Conservation (phyloP, 2,797 vertebrate species). For the Hippoglossus hippoglossus region DNA sequence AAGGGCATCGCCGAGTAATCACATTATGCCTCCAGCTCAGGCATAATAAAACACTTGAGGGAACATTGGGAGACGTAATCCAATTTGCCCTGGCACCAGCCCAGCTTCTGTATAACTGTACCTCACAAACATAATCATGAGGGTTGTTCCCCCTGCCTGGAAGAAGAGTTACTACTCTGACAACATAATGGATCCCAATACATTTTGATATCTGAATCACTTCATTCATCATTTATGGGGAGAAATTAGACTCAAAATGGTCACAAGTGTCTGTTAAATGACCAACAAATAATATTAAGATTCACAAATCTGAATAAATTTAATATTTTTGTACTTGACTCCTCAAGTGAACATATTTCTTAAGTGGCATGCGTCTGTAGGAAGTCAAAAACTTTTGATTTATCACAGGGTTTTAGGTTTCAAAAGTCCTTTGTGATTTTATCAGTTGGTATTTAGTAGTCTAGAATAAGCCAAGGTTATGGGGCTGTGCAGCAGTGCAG, state of each 20-base stretch:
- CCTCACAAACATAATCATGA: slow-evolving; percentile 66
- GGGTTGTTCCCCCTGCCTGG: slow-evolving; percentile 51
- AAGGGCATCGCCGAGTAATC: slow-evolving; percentile 81
- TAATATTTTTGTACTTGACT: neutral
- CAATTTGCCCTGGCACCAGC: slow-evolving; percentile 79
- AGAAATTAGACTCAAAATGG: neutral
- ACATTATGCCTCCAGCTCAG: slow-evolving; percentile 79
- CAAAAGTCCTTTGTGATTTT: too few species aligned
- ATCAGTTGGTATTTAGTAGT: too few species aligned
- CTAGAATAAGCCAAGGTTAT: too few species aligned
- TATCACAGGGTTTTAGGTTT: too few species aligned
- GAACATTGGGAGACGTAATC: slow-evolving; percentile 78
- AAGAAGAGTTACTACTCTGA: slow-evolving; percentile 40
- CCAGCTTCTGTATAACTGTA: slow-evolving; percentile 63
- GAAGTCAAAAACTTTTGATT: too few species aligned
- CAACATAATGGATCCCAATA: slow-evolving; percentile 34
- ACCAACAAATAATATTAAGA: neutral
- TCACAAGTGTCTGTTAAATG: neutral
- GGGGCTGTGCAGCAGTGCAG: too few species aligned
- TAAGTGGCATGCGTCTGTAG: too few species aligned
- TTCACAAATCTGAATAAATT: neutral
- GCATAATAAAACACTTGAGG: slow-evolving; percentile 80
- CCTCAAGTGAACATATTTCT: too few species aligned
- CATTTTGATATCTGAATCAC: slow-evolving; percentile 28
- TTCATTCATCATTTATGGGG: neutral